Base-by-base conservation (phyloP, 2,797 vertebrate genomes). In the Astyanax mexicanus region DNA sequence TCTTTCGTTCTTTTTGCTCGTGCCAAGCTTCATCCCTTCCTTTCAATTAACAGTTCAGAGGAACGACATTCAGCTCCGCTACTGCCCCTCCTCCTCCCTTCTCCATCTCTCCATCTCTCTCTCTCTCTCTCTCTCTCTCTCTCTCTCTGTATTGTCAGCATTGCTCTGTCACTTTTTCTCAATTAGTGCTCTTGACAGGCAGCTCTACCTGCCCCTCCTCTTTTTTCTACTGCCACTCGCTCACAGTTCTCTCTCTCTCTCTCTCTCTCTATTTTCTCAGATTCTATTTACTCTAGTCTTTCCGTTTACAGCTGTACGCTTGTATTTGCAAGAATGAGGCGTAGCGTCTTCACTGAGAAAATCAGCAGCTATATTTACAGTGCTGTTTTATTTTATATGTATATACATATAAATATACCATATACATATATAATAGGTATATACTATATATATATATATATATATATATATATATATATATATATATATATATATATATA, bases 41-140 rank as follows among this genome's bases (percentile, higher is more conserved):
- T 92, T 91, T 92, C 89, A 93, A 93, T 92, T 92, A 92, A 88
- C 87, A 91, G 88, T 90, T 86, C 87, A 88, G 87, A 87, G 81
- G 87, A 90, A 88, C 91, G 88, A 83, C 86, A 85, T 84, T 85
- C 42, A 47, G 38, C 10, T 15, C 29, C 10, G n/a, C 37, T 52
- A 65, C 84, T 85, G 86, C 86, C 86, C 91, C 89, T 88, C 86
- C 89, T 88, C 86, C 89, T 86, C 79, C 47, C 17, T 84, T 87
- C 83, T 84, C 83, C 79, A 77, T 77, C 75, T 45, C 38, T 68
- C 42, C 32, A 27, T 58, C 54, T 38, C 38, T 76, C 75, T 21
- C 81, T 74, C 35, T 75, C 83, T 86, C 74, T 32, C 29, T 32
- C 29, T 5, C 5, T 5, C 69, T 80, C 77, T 84, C 79, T 86